Percentiles rank a stretch among this genome's conserved stretches.
Conservation (phyloP, 1,140 invertebrate species). For the Asobara japonica region DNA sequence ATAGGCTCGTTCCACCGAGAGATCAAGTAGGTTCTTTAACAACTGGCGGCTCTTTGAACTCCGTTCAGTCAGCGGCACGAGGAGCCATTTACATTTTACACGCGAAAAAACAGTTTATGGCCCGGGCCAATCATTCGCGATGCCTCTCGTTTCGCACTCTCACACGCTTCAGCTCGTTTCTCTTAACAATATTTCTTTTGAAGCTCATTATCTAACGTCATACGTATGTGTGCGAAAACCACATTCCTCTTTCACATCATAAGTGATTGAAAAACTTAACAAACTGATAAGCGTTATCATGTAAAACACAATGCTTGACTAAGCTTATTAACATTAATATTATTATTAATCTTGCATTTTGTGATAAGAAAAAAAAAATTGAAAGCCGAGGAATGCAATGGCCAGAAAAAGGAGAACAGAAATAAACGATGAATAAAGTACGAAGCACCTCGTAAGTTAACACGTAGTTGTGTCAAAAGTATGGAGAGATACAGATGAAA, state of each 20-base stretch:
- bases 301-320: conserved; percentile 1
- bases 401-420: conserved; percentile 38
- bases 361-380: not conserved
- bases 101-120: conserved; percentile 61
- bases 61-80: conserved; percentile 45
- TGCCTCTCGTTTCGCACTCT: conserved; percentile 37
- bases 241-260: not conserved
- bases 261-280: not conserved
- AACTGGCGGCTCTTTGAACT: conserved; percentile 65
- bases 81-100: conserved; percentile 62
- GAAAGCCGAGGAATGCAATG: conserved; percentile 12
- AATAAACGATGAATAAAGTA: conserved; percentile 42
- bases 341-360: conserved; percentile 17
- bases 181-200: conserved; percentile 26
- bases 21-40: conserved; percentile 59
- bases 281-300: conserved; percentile 11
- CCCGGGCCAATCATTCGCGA: conserved; percentile 58
- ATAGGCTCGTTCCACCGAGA: conserved; percentile 38
- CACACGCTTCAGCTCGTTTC: conserved; percentile 36
- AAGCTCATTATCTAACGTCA: not conserved
- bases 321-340: too few species aligned
- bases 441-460: conserved; percentile 63
- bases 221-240: not conserved
- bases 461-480: conserved; percentile 59
- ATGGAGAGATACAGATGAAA: conserved; percentile 39